Percentiles rank a stretch among this genome's conserved stretches.
These are phyloP conservation scores for Poecilus cupreus DNA, from an alignment of 2,888 invertebrate species.

Conservation along the genomic window DNA sequence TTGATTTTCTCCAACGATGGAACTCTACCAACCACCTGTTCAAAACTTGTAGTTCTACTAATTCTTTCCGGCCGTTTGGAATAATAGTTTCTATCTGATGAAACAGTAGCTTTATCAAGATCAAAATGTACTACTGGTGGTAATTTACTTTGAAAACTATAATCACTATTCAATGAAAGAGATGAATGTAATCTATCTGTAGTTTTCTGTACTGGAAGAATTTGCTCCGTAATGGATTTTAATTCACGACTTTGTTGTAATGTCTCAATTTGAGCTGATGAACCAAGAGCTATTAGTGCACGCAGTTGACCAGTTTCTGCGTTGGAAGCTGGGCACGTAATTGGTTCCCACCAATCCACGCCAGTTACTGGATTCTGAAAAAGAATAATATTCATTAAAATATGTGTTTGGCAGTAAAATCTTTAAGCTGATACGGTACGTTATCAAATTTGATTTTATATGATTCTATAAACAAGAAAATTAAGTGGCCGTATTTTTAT, in stretches of 20 bases:
- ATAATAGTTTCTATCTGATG: conserved; percentile 10
- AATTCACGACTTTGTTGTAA: conserved; percentile 69
- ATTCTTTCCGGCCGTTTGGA: not conserved
- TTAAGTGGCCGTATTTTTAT: too few relatives aligned
- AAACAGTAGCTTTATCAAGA: not conserved
- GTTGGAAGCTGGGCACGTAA: conserved; percentile 72
- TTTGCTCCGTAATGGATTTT: not conserved
- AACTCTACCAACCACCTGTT: not conserved
- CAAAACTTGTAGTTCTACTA: not conserved
- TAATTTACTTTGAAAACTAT: not conserved
- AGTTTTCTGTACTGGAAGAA: not conserved
- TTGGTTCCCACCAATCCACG: conserved; percentile 77
- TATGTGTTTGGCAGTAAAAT: too few relatives aligned
- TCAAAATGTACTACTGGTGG: not conserved
- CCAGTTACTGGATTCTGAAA: conserved; percentile 77
- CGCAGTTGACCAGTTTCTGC: conserved; percentile 75
- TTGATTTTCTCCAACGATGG: not conserved
- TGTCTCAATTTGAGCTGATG: conserved; percentile 76
- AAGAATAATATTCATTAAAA: not conserved
- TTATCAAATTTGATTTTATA: too few relatives aligned
- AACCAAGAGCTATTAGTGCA: conserved; percentile 77
- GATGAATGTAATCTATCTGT: not conserved
- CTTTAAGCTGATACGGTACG: too few relatives aligned
- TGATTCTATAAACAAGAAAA: too few relatives aligned
- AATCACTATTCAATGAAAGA: not conserved